Evolutionary conservation across 2,797 vertebrate species (phyloP).

Genomic region (Rhabdomys pumilio): DNA sequence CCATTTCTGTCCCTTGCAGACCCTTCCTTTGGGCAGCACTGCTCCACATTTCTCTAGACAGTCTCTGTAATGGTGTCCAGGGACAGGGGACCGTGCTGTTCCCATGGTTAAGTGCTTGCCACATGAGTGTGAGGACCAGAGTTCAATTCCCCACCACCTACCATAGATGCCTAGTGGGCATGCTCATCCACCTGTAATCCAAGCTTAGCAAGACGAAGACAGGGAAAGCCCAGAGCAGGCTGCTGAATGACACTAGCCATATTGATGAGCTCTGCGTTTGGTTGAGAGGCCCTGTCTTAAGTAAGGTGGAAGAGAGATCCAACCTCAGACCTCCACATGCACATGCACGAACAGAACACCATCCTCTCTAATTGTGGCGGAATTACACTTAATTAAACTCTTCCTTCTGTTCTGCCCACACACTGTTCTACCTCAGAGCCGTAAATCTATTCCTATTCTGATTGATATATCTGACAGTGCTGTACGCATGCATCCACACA

Average conservation of each 20-base stretch:
- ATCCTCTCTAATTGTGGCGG: neutral
- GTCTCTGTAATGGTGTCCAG: neutral
- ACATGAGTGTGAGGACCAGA: neutral
- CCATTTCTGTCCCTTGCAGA: neutral
- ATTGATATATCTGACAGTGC: neutral
- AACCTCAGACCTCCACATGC: neutral
- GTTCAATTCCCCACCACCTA: neutral
- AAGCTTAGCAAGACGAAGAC: neutral
- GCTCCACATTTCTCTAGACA: neutral
- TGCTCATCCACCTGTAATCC: neutral
- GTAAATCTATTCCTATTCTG: neutral
- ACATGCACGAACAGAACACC: neutral
- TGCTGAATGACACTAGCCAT: neutral
- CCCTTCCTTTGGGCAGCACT: neutral
- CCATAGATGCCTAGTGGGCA: neutral
- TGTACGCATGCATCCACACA: neutral
- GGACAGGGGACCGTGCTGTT: no score
- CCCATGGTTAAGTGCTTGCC: neutral
- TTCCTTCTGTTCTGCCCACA: neutral
- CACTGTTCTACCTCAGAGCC: neutral
- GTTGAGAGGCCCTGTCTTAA: neutral
- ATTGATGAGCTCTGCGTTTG: neutral
- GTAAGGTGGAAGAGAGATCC: no score
- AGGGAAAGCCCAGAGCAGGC: neutral
- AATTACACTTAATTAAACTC: neutral